phyloP scores from a whole-genome alignment of 2,113 vertebrate genomes.

The Lasiurus cinereus region DNA sequence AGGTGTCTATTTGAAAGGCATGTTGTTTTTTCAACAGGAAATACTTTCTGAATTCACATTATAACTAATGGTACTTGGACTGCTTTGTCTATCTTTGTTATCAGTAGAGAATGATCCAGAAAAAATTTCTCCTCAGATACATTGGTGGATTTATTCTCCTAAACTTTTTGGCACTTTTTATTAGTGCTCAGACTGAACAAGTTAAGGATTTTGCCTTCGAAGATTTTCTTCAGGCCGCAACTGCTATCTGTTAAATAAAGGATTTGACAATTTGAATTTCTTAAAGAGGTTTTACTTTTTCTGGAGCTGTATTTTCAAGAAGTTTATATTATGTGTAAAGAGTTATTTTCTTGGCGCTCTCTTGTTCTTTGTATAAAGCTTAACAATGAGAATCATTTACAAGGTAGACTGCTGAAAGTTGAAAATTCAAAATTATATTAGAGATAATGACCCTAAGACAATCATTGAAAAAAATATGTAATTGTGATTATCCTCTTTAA shows the following conservation, averaged over 20 bases:
- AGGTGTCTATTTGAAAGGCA: constrained; percentile 41
- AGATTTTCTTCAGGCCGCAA: neutral
- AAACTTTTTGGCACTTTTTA: constrained; percentile 43
- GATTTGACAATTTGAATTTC: constrained; percentile 44
- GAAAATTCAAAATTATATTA: neutral
- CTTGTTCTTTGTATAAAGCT: neutral
- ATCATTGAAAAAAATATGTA: neutral
- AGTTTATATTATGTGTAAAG: constrained; percentile 3
- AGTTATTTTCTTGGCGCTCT: neutral
- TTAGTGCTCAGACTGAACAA: constrained; percentile 31
- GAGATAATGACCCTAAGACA: neutral
- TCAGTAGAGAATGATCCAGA: neutral
- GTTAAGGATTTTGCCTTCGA: constrained; percentile 23
- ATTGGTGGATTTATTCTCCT: constrained; percentile 36
- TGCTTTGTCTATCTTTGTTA: neutral
- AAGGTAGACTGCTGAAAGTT: neutral
- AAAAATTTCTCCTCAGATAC: constrained; percentile 34
- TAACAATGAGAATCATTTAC: neutral
- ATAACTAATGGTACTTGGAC: neutral
- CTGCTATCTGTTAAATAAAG: constrained; percentile 39
- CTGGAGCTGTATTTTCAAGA: neutral
- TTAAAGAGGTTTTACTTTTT: neutral
- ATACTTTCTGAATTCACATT: constrained; percentile 11
- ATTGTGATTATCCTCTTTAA: constrained; percentile 33
- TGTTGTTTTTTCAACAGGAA: constrained; percentile 29